Evolutionary conservation across 2,797 vertebrate species (phyloP), one percentile per base, ranked within the genome.

Genomic region (Agapornis canus): DNA sequence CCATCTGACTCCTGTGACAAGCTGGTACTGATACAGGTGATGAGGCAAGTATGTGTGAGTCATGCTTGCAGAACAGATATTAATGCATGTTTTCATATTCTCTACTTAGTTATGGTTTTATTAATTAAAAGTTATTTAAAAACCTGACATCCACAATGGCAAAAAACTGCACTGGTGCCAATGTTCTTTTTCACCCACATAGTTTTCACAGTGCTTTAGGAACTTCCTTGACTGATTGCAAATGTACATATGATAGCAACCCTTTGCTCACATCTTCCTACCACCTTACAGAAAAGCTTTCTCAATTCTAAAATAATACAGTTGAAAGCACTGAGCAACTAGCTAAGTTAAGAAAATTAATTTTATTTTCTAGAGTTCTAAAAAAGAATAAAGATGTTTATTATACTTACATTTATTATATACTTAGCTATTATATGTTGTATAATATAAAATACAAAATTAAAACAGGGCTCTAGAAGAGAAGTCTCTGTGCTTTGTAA

Each of bases 1-100:
- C 0, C 0, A 42, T 52, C 43, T 2, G 8, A 27, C 6, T 77
- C 52, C 60, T 66, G 39, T 2, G 12, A 52, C 32, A 86, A 90
- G 73, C 37, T 73, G 32, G 31, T 56, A 2, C 70, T 10, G 5
- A 27, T 31, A 17, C 1, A 52, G 39, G 25, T 75, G 49, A 32
- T 73, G 43, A 61, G 57, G 37, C 2, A 0, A 69, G 32, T 21
- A 39, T 1, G 20, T 37, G 21, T 71, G 65, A 78, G 49, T 88
- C 70, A 86, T 1, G 2, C 13, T 40, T 65, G 39, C 49, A 70
- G 17, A 88, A 57, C 27, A 72, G 63, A 83, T 37, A 16, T 35
- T 57, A 65, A 43, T 31, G 12, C 31, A 49, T 14, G 6, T 22
- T 88, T 82, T 56, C 43, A 22, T 52, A 45, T 27, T 59, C 32